Conservation (phyloP, 2,113 vertebrate species). For the Cyprinodon tularosa region DNA sequence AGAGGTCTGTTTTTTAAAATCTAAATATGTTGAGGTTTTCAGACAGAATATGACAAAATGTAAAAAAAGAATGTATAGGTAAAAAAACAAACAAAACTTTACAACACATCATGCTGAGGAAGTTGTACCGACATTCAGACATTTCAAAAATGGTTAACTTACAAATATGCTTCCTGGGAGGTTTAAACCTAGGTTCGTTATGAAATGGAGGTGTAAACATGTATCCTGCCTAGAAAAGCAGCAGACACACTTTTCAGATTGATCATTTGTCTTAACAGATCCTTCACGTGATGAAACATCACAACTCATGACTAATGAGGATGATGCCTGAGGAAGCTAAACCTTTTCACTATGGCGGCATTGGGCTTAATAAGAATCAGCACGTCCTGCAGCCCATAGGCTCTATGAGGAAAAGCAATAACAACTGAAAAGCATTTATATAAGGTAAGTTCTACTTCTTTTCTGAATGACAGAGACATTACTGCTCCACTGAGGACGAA, state of each 20-base stretch:
- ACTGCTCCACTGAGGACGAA: too few relatives aligned
- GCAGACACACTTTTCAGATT: background rate
- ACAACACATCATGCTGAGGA: too few relatives aligned
- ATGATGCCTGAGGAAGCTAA: slow-evolving; percentile 28
- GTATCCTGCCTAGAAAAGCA: background rate
- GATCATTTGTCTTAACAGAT: slow-evolving; percentile 14
- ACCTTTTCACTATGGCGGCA: slow-evolving; percentile 39
- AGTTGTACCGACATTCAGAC: too few relatives aligned
- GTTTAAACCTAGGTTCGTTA: too few relatives aligned
- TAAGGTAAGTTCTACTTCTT: background rate
- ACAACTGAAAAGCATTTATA: slow-evolving; percentile 10
- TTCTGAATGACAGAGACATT: background rate
- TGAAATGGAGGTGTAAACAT: background rate
- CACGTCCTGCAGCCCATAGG: slow-evolving; percentile 15
- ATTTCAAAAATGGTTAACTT: too few relatives aligned
- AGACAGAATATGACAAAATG: too few relatives aligned
- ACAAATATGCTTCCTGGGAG: too few relatives aligned
- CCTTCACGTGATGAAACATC: slow-evolving; percentile 4
- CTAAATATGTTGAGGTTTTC: too few relatives aligned
- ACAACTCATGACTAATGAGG: slow-evolving; percentile 33
- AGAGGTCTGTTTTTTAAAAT: too few relatives aligned
- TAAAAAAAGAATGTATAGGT: too few relatives aligned
- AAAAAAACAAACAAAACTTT: too few relatives aligned
- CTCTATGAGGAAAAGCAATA: background rate
- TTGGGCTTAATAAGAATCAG: slow-evolving; percentile 18